Conservation (phyloP, 2,888 invertebrate genomes). For the Apamea epomidion region DNA sequence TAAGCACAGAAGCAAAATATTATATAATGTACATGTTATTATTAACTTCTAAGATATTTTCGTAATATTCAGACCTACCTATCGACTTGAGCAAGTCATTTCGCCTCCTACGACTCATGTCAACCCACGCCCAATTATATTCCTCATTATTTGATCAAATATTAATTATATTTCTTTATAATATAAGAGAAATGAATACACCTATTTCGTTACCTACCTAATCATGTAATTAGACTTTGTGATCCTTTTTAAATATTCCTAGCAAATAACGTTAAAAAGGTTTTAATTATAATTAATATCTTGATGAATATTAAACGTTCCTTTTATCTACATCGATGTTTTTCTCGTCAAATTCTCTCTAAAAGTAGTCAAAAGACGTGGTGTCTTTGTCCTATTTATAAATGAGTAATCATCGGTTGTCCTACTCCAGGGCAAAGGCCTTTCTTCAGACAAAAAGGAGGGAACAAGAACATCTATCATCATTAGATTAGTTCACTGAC, state of each 20-base stretch:
- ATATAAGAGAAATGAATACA: background rate
- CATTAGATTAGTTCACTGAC: background rate
- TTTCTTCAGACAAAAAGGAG: background rate
- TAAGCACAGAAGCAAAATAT: background rate
- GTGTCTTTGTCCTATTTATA: slow-evolving; percentile 6
- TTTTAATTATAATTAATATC: slow-evolving; percentile 9
- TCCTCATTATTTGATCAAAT: background rate
- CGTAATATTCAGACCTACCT: slow-evolving; percentile 2
- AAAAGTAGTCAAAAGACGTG: background rate
- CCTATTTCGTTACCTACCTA: background rate
- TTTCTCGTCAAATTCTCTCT: background rate
- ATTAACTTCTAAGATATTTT: slow-evolving; percentile 21
- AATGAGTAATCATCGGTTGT: background rate
- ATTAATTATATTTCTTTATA: background rate
- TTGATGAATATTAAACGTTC: slow-evolving; percentile 13
- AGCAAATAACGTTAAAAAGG: slow-evolving; percentile 1
- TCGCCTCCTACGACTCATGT: slow-evolving; percentile 1
- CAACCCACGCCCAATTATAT: slow-evolving; percentile 10
- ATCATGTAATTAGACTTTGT: slow-evolving; percentile 7
- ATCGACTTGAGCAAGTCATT: background rate
- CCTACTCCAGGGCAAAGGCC: background rate
- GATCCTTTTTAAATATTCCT: slow-evolving; percentile 7
- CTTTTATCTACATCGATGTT: slow-evolving; percentile 3
- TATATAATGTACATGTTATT: background rate
- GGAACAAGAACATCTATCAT: background rate